These are phyloP conservation scores for Aphelenchoides besseyi DNA, from an alignment of 1,140 invertebrate genomes.

Conservation along the genomic window DNA sequence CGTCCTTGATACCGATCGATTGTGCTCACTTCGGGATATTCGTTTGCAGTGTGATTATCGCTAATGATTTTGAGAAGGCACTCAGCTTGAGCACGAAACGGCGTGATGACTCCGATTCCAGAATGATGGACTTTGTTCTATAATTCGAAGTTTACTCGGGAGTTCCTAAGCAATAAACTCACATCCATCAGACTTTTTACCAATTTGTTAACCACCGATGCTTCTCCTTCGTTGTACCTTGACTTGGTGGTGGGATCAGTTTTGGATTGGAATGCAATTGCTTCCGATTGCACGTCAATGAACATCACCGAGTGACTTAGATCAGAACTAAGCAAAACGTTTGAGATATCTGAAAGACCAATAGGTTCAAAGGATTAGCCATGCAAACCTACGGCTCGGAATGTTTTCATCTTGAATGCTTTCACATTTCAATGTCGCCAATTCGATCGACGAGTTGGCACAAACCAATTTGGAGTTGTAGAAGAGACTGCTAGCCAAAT, in stretches of 20 bases:
- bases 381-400: neutral
- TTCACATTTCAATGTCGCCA: conserved; percentile 33
- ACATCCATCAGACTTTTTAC: conserved; percentile 13
- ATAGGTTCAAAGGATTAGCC: no score
- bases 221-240: conserved; percentile 15
- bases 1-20: no score
- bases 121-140: conserved; percentile 68
- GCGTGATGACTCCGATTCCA: conserved; percentile 84
- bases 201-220: neutral
- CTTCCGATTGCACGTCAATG: neutral
- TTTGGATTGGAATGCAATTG: neutral
- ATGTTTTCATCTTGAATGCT: neutral
- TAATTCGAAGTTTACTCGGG: no score
- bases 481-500: conserved; percentile 77
- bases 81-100: conserved; percentile 74
- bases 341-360: no score
- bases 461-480: conserved; percentile 76
- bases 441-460: conserved; percentile 71
- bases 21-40: no score
- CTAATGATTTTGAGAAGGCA: no score
- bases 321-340: no score
- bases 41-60: no score
- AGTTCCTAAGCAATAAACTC: no score
- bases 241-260: neutral
- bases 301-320: conserved; percentile 12